Conservation (phyloP, 1,140 invertebrate species). For the Conus ventricosus region DNA sequence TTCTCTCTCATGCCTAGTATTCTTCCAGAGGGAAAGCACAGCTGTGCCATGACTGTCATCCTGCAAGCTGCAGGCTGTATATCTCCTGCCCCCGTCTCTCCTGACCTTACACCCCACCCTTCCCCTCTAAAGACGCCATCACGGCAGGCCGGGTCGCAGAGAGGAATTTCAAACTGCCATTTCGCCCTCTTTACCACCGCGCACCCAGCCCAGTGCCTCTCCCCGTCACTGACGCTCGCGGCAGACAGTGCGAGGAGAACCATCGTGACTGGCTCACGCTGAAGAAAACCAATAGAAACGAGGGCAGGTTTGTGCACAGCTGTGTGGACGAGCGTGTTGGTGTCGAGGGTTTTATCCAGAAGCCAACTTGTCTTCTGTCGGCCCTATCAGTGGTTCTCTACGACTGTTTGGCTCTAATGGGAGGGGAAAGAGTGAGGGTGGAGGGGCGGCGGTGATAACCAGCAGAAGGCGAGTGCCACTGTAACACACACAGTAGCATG, state of each 20-base stretch:
- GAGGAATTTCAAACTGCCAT: slow-evolving; percentile 3
- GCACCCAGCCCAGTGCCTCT: neutral
- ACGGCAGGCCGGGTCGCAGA: neutral
- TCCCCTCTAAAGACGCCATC: neutral
- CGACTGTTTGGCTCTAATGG: neutral
- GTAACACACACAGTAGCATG: neutral
- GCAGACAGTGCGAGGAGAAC: neutral
- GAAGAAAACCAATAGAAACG: too few species aligned
- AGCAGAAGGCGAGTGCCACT: neutral
- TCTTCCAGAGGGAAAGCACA: neutral
- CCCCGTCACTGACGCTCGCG: neutral
- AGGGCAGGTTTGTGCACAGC: neutral
- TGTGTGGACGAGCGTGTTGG: neutral
- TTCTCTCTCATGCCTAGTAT: neutral
- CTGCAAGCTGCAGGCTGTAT: neutral
- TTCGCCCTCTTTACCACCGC: neutral
- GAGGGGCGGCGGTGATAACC: neutral
- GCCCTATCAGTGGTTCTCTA: slow-evolving; percentile 1
- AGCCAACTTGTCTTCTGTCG: neutral
- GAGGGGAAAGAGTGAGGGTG: neutral
- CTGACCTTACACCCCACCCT: neutral
- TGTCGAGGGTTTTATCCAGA: neutral
- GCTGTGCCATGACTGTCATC: slow-evolving; percentile 6
- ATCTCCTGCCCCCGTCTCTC: neutral
- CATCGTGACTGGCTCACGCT: too few species aligned